Evolutionary conservation across 2,797 vertebrate genomes (phyloP).

Genomic region (Heteromormyrus szaboi): DNA sequence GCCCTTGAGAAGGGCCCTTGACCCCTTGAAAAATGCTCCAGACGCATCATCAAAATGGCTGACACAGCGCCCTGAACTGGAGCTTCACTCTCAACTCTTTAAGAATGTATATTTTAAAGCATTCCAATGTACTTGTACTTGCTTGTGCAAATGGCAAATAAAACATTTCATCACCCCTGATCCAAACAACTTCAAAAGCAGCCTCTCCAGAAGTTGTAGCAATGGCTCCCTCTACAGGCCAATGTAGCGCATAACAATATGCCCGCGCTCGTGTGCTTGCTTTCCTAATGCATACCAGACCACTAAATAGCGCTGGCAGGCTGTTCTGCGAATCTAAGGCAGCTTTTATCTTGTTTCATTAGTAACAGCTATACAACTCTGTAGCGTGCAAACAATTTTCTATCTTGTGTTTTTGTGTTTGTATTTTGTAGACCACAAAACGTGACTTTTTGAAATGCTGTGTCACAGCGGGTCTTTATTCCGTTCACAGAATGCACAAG

Average conservation of each 20-base stretch:
- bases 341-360: not conserved
- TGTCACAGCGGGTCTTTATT: not conserved
- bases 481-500: not conserved
- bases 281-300: not conserved
- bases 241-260: not conserved
- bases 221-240: not conserved
- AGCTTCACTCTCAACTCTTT: not conserved
- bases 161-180: not conserved
- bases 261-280: not conserved
- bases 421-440: not conserved
- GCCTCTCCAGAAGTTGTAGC: not conserved
- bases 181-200: not conserved
- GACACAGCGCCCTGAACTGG: not conserved
- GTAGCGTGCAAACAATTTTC: not conserved
- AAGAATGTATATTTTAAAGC: not conserved
- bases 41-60: not conserved
- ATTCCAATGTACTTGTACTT: not conserved
- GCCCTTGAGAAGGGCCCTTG: not conserved
- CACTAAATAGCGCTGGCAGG: not conserved
- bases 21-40: not conserved
- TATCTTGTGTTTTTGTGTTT: not conserved
- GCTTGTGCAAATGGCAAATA: not conserved
- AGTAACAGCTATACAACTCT: not conserved
- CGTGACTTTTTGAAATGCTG: not conserved
- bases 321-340: not conserved